These are phyloP conservation scores for Psilopogon haemacephalus DNA, from an alignment of 2,113 vertebrate genomes.

Conservation along the genomic window DNA sequence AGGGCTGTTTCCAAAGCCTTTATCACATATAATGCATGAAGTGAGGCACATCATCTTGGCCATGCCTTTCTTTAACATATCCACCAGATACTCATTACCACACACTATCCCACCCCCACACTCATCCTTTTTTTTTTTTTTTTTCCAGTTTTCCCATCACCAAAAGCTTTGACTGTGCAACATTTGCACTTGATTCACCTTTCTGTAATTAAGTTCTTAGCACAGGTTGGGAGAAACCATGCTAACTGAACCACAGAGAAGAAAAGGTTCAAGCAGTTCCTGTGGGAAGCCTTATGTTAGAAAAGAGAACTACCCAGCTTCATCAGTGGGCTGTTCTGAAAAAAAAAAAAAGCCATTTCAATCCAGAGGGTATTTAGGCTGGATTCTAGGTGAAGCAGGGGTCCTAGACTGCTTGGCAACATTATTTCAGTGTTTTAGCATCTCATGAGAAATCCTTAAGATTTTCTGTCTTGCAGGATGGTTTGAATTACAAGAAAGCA, in stretches of 20 bases:
- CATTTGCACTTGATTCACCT: not conserved
- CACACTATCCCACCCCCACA: not conserved
- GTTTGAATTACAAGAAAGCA: slow-evolving; percentile 31
- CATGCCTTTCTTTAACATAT: not conserved
- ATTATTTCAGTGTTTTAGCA: not conserved
- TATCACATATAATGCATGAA: not conserved
- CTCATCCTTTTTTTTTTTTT: fast-evolving
- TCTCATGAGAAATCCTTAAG: not conserved
- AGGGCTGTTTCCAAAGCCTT: not conserved
- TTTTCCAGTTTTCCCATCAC: too few relatives aligned
- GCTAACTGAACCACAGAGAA: not conserved
- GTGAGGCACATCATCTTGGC: not conserved
- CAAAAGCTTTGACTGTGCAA: not conserved
- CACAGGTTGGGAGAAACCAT: not conserved
- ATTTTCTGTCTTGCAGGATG: not conserved
- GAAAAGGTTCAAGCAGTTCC: not conserved
- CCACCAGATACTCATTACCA: not conserved
- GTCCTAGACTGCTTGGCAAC: slow-evolving; percentile 4
- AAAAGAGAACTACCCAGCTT: not conserved
- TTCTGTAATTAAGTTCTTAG: not conserved
- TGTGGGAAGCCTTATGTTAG: not conserved
- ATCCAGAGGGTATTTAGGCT: not conserved
- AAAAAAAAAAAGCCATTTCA: not conserved
- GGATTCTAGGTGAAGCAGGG: slow-evolving; percentile 21
- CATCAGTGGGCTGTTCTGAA: not conserved